These are phyloP conservation scores for Charadrius vociferus DNA, from an alignment of 2,113 vertebrate genomes.

Conservation along the genomic window DNA sequence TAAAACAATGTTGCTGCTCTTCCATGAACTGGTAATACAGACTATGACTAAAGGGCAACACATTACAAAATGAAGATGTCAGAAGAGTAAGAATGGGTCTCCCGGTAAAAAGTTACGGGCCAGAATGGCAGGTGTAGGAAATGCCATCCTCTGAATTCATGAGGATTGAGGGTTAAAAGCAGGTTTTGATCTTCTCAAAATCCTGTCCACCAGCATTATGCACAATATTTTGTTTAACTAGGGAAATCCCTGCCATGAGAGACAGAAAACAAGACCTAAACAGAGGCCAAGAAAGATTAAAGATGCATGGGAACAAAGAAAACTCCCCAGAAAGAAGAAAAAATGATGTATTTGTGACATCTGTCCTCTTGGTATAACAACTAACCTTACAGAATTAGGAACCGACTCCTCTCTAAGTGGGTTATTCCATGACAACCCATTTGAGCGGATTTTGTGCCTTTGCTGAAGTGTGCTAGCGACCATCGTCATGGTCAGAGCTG, in stretches of 20 bases:
- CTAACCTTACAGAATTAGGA: neutral
- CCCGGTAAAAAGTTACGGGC: neutral
- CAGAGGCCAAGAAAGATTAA: neutral
- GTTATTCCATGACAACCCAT: neutral
- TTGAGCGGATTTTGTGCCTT: neutral
- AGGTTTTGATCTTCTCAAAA: neutral
- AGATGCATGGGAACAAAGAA: neutral
- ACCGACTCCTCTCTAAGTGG: neutral
- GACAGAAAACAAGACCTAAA: neutral
- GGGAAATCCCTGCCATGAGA: neutral
- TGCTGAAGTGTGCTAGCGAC: neutral
- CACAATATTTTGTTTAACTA: neutral
- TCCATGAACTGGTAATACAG: neutral
- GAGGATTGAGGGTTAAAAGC: neutral
- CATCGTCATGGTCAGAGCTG: neutral
- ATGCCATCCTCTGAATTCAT: neutral
- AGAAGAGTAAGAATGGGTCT: neutral
- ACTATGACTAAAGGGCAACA: neutral
- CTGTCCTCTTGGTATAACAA: neutral
- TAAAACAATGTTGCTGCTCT: neutral
- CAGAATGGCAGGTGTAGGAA: neutral
- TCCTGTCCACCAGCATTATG: neutral
- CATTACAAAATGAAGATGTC: neutral
- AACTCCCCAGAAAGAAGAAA: neutral
- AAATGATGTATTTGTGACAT: neutral